Conservation (phyloP, 2,888 invertebrate genomes). For the Heliconius ismenius region DNA sequence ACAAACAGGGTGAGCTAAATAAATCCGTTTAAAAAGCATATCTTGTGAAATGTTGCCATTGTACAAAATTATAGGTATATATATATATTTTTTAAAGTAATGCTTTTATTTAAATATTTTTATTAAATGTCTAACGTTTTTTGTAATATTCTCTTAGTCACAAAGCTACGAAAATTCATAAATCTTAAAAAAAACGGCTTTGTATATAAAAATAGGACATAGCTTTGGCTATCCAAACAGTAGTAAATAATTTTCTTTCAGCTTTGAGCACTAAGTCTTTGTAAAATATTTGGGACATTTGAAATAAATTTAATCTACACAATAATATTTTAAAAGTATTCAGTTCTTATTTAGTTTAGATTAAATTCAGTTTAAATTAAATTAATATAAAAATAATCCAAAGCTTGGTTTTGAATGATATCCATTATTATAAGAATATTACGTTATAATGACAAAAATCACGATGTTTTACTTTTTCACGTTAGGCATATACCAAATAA, state of each 20-base stretch:
- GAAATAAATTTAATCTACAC: conserved; percentile 6
- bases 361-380: too few species aligned
- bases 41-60: too few species aligned
- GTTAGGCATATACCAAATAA: too few species aligned
- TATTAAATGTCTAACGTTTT: background rate
- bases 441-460: background rate
- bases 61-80: background rate
- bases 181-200: conserved; percentile 16
- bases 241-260: conserved; percentile 22
- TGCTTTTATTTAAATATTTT: background rate
- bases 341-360: too few species aligned
- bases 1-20: too few species aligned
- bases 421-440: background rate
- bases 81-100: background rate
- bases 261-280: conserved; percentile 26
- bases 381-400: too few species aligned
- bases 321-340: background rate
- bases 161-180: conserved; percentile 16
- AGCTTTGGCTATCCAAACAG: conserved; percentile 16
- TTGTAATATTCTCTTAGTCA: conserved; percentile 4
- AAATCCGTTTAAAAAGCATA: too few species aligned
- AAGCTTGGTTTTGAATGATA: too few species aligned
- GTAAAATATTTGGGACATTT: conserved; percentile 10
- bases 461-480: background rate
- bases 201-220: conserved; percentile 20